Conservation (phyloP, 30 jellyfish, hydroid and myxozoan species). For the Hydractinia symbiolongicarpus region DNA sequence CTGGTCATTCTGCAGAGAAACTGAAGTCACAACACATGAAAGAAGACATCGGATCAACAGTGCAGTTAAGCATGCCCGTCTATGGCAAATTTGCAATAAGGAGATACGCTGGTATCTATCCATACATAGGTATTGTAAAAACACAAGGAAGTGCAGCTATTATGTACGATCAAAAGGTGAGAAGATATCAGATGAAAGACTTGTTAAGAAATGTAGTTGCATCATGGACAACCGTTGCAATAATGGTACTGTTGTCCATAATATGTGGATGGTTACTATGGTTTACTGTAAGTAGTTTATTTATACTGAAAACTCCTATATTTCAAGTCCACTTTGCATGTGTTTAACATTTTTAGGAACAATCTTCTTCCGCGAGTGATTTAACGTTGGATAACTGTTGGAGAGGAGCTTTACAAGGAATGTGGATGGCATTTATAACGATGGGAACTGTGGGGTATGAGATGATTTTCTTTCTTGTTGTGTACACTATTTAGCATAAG, state of each 20-base stretch:
- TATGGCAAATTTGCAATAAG: conserved; percentile 50
- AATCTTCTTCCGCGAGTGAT: conserved; percentile 24
- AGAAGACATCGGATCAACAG: conserved; percentile 13
- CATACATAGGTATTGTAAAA: conserved; percentile 37
- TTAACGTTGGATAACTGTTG: conserved; percentile 7
- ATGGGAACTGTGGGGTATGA: conserved; percentile 67
- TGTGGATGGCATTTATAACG: conserved; percentile 57
- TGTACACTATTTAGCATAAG: not conserved
- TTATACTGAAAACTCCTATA: not conserved
- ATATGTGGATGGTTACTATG: conserved; percentile 47
- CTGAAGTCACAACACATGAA: conserved; percentile 13
- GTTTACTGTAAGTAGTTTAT: conserved; percentile 48
- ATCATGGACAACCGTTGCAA: conserved; percentile 45
- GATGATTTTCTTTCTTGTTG: not conserved
- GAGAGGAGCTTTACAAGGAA: conserved; percentile 38
- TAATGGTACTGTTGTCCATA: conserved; percentile 26
- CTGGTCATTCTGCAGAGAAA: conserved; percentile 56
- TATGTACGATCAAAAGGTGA: conserved; percentile 33
- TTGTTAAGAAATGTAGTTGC: conserved; percentile 17
- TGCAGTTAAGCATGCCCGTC: conserved; percentile 50
- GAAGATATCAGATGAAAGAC: conserved; percentile 18
- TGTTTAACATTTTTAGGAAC: conserved; percentile 30
- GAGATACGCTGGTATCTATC: conserved; percentile 26
- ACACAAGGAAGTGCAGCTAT: conserved; percentile 67
- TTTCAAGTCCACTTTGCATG: too few relatives aligned